A percentile compares a stretch with the other conserved stretches of the same genome.
phyloP scores from a whole-genome alignment of 2,797 vertebrate species.

The Nyctibius grandis region DNA sequence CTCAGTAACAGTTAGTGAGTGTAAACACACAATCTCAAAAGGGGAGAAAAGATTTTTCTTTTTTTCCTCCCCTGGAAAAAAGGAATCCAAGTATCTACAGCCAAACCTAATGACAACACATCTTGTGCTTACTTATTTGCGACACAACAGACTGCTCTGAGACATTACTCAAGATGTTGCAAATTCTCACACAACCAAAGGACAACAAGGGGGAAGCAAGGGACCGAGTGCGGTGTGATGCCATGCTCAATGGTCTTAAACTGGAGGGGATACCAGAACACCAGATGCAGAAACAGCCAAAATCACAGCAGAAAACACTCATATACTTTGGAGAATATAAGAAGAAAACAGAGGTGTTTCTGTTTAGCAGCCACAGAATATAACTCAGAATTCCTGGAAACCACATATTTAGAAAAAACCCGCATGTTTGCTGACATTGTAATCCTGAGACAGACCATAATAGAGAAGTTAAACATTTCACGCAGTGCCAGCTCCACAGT shows the following conservation, averaged over 20 bases:
- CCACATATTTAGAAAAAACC: not conserved
- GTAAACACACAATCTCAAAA: not conserved
- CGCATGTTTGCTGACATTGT: not conserved
- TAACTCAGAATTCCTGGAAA: not conserved
- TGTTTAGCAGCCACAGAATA: not conserved
- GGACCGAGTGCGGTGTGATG: fast-evolving
- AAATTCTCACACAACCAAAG: not conserved
- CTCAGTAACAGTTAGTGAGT: not conserved
- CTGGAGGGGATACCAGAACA: not conserved
- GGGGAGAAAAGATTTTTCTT: not conserved
- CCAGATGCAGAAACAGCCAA: not conserved
- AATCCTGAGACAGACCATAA: not conserved
- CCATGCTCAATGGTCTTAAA: fast-evolving
- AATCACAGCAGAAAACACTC: not conserved
- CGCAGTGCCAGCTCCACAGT: not conserved
- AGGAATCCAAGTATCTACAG: not conserved
- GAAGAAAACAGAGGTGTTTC: not conserved
- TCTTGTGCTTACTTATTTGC: not conserved
- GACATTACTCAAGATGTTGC: not conserved
- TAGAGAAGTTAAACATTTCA: not conserved
- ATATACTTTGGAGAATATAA: not conserved
- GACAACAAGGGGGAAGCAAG: not conserved
- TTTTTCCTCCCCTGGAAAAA: not conserved
- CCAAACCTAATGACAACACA: not conserved
- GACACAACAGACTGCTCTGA: not conserved